Evolutionary conservation across 1,140 invertebrate species (phyloP).

Genomic region (Manduca sexta): DNA sequence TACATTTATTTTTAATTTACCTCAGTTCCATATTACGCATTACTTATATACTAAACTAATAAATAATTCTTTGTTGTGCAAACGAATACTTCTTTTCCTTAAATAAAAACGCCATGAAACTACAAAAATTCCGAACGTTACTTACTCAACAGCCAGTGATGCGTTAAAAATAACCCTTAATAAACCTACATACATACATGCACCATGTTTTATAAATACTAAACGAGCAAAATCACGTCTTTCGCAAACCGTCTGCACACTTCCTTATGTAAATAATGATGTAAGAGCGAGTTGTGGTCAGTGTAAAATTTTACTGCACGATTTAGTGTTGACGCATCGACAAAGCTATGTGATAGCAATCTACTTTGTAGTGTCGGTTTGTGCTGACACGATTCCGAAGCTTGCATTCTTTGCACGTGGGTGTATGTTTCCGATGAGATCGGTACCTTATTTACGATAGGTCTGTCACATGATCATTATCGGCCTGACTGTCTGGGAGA

Average conservation of each 20-base stretch:
- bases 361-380: too few relatives aligned
- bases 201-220: slow-evolving; percentile 44
- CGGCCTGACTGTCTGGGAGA: too few relatives aligned
- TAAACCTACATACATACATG: slow-evolving; percentile 54
- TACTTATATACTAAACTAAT: too few relatives aligned
- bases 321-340: slow-evolving; percentile 6
- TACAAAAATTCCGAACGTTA: background rate
- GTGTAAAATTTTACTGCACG: background rate
- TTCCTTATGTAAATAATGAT: slow-evolving; percentile 53
- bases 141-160: slow-evolving; percentile 1
- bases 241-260: slow-evolving; percentile 42
- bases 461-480: too few relatives aligned
- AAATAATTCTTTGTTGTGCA: too few relatives aligned
- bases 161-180: slow-evolving; percentile 37
- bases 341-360: background rate
- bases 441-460: too few relatives aligned
- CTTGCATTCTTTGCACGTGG: too few relatives aligned
- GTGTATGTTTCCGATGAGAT: too few relatives aligned
- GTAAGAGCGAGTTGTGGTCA: slow-evolving; percentile 21
- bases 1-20: too few relatives aligned
- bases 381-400: too few relatives aligned
- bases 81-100: too few relatives aligned
- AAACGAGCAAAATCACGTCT: slow-evolving; percentile 34
- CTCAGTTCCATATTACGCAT: too few relatives aligned
- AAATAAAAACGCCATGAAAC: background rate